A percentile compares a stretch with the other conserved stretches of the same genome.
Evolutionary conservation across 2,797 vertebrate genomes (phyloP).

Genomic region (Coregonus suidteri): DNA sequence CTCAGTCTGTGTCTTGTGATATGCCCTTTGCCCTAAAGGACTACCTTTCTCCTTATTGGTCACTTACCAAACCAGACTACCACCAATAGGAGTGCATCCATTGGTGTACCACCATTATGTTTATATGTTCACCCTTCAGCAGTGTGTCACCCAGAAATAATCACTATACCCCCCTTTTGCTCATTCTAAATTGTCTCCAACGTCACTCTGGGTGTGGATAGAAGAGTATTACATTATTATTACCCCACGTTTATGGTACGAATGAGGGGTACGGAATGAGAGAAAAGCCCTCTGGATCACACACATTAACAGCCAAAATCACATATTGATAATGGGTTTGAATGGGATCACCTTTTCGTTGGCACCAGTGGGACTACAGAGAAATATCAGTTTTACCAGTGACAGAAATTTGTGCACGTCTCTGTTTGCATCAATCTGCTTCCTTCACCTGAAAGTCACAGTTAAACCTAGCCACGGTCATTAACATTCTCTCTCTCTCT

Average conservation of each 20-base stretch:
- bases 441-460: not conserved
- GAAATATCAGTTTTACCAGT: not conserved
- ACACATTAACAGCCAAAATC: not conserved
- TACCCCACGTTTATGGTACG: too few species aligned
- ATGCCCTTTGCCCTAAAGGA: too few species aligned
- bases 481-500: not conserved
- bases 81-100: not conserved
- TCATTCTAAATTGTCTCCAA: too few species aligned
- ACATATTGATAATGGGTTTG: not conserved
- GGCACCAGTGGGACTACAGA: not conserved
- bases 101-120: not conserved
- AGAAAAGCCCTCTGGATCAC: too few species aligned
- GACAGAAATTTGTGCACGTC: not conserved
- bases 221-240: too few species aligned
- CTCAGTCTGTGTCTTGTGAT: slow-evolving; percentile 77
- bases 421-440: not conserved
- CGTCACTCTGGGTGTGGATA: too few species aligned
- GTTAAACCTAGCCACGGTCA: not conserved
- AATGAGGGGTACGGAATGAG: too few species aligned
- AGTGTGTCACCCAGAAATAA: too few species aligned
- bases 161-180: too few species aligned
- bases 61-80: slow-evolving; percentile 53
- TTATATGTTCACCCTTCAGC: too few species aligned
- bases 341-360: not conserved
- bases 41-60: slow-evolving; percentile 73